These are phyloP conservation scores for Trichechus manatus DNA, from an alignment of 2,113 vertebrate genomes.

Conservation along the genomic window DNA sequence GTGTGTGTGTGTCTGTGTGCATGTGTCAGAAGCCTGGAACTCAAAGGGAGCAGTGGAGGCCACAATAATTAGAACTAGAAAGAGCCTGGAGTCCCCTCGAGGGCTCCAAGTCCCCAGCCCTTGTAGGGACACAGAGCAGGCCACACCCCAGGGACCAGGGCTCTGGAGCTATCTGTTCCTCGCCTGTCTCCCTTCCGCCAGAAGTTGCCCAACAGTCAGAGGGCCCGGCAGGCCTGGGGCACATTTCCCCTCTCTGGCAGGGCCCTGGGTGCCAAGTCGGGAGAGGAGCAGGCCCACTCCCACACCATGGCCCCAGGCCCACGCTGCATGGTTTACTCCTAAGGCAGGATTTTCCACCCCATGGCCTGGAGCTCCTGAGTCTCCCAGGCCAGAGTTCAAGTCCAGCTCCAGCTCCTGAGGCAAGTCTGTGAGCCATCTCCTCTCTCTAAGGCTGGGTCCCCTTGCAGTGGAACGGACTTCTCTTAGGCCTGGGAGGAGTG, in stretches of 20 bases:
- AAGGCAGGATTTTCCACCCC: rapidly evolving
- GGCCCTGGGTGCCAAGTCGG: not conserved
- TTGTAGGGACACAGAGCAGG: not conserved
- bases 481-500: not conserved
- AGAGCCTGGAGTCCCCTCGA: not conserved
- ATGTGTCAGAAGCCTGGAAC: not conserved
- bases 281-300: not conserved
- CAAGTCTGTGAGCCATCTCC: not conserved
- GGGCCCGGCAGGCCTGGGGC: not conserved
- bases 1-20: not conserved
- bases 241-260: not conserved
- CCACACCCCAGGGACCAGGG: not conserved
- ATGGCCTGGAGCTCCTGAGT: not conserved
- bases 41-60: rapidly evolving
- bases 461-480: no score
- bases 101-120: rapidly evolving
- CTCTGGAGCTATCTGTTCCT: rapidly evolving
- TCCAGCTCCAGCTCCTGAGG: not conserved
- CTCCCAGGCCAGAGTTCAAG: not conserved
- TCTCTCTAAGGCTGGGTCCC: not conserved
- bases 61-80: not conserved
- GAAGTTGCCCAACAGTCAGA: not conserved
- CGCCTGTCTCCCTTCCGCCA: not conserved
- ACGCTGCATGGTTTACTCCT: rapidly evolving
- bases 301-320: rapidly evolving